These are phyloP conservation scores for Lagopus muta DNA, from an alignment of 2,113 vertebrate genomes.

Conservation along the genomic window DNA sequence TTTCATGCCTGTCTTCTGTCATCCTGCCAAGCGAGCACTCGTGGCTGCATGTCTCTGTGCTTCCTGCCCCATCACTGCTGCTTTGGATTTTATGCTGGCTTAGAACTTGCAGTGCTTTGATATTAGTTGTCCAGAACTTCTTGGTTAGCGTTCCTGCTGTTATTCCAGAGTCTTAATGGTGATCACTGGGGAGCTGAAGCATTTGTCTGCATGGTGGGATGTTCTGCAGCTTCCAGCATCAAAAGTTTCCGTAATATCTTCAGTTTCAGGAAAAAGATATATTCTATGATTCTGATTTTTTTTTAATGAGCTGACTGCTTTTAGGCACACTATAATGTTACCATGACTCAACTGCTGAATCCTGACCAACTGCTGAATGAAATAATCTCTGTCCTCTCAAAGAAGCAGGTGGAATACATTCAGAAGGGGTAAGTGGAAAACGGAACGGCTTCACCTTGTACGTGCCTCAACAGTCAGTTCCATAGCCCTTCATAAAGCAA, in stretches of 20 bases:
- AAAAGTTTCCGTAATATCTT: neutral
- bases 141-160: neutral
- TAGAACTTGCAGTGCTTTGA: neutral
- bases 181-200: neutral
- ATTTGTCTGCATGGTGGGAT: neutral
- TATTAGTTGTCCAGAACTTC: neutral
- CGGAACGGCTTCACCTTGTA: neutral
- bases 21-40: no score
- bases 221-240: neutral
- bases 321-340: constrained; percentile 93
- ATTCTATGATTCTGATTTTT: neutral
- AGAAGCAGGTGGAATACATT: constrained; percentile 88
- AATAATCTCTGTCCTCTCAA: constrained; percentile 84
- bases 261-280: neutral
- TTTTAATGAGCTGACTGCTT: constrained; percentile 2
- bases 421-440: constrained; percentile 89
- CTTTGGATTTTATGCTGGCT: neutral
- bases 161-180: neutral
- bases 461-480: neutral
- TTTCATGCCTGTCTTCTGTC: rapidly evolving
- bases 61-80: neutral
- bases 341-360: constrained; percentile 85
- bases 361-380: constrained; percentile 91
- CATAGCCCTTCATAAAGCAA: neutral
- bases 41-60: neutral